Evolutionary conservation across 1,140 invertebrate species (phyloP).

Genomic region (Nomia melanderi): DNA sequence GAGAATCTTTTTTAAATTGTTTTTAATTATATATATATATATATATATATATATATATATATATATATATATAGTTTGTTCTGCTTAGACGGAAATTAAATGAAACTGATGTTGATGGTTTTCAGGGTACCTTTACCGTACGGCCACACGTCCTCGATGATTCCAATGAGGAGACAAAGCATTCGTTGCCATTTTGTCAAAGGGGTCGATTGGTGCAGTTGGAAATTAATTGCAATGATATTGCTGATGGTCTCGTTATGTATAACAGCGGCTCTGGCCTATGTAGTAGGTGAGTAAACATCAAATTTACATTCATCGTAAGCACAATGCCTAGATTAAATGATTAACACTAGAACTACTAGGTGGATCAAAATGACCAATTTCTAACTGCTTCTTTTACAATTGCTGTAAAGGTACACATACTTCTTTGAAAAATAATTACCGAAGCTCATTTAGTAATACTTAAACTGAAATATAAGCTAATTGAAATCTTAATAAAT

Average conservation of each 20-base stretch:
- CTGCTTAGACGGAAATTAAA: background rate
- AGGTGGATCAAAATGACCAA: too few relatives aligned
- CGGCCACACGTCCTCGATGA: constrained; percentile 79
- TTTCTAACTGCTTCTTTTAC: too few relatives aligned
- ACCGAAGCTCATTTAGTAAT: too few relatives aligned
- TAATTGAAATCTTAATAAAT: too few relatives aligned
- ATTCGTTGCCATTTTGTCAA: constrained; percentile 92
- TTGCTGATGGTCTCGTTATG: constrained; percentile 91
- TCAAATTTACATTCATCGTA: background rate
- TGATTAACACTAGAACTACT: too few relatives aligned
- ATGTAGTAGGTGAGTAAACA: constrained; percentile 89
- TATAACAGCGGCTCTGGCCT: constrained; percentile 90
- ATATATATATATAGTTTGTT: too few relatives aligned
- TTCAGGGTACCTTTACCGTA: constrained; percentile 78
- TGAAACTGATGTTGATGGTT: constrained; percentile 22
- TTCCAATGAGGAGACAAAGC: constrained; percentile 79
- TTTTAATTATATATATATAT: too few relatives aligned
- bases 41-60: too few relatives aligned
- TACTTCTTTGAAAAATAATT: too few relatives aligned
- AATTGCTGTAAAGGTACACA: too few relatives aligned
- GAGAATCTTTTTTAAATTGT: too few relatives aligned
- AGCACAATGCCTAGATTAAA: background rate
- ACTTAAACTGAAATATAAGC: too few relatives aligned
- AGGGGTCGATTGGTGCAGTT: constrained; percentile 92
- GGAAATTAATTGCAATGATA: constrained; percentile 93